Evolutionary conservation across 1,140 invertebrate species (phyloP).

Genomic region (Belonocnema kinseyi): DNA sequence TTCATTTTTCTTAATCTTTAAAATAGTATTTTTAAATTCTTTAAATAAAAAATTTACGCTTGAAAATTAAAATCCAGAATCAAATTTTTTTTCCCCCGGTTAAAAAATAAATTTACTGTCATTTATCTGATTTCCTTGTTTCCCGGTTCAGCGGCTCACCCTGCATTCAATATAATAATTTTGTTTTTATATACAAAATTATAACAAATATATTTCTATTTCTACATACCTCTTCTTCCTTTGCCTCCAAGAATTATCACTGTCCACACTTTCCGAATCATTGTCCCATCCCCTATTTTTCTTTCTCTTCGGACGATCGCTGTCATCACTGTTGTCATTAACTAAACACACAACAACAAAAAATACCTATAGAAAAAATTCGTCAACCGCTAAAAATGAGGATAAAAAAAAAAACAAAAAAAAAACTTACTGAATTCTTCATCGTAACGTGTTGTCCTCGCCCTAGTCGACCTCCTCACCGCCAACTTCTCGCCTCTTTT

Average conservation of each 20-base stretch:
- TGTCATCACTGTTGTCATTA: slow-evolving; percentile 79
- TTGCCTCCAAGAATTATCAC: slow-evolving; percentile 78
- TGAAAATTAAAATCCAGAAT: too few species aligned
- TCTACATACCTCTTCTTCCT: slow-evolving; percentile 71
- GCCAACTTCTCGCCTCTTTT: slow-evolving; percentile 69
- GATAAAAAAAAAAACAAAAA: slow-evolving; percentile 40
- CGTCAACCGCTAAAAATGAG: slow-evolving; percentile 18
- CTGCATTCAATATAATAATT: too few species aligned
- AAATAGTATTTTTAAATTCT: too few species aligned
- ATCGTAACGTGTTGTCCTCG: slow-evolving; percentile 77
- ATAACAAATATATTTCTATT: not conserved
- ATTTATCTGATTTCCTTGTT: too few species aligned
- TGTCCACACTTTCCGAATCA: slow-evolving; percentile 78
- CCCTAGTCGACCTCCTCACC: slow-evolving; percentile 78
- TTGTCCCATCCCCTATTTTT: slow-evolving; percentile 75
- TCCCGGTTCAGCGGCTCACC: too few species aligned
- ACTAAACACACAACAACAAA: slow-evolving; percentile 55
- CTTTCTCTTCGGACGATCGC: slow-evolving; percentile 76
- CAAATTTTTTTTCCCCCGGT: too few species aligned
- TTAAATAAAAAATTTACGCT: too few species aligned
- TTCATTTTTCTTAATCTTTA: too few species aligned
- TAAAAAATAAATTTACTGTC: too few species aligned
- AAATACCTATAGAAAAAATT: not conserved
- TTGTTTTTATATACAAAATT: too few species aligned
- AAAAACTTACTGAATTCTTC: slow-evolving; percentile 78